Evolutionary conservation across 1,140 invertebrate genomes (phyloP).

Genomic region (Andrena cerasifolii): DNA sequence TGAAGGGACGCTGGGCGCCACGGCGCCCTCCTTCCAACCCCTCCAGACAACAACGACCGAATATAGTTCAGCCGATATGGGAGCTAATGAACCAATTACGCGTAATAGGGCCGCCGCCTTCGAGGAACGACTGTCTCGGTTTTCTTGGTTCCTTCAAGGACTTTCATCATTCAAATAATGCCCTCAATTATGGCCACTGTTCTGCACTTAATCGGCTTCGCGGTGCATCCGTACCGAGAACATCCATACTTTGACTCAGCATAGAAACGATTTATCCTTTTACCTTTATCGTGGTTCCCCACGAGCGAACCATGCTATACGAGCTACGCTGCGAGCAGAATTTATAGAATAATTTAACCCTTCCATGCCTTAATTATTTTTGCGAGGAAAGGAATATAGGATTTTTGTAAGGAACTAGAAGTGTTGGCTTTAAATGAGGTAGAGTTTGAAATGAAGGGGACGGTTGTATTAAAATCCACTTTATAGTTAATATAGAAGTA

Average conservation of each 20-base stretch:
- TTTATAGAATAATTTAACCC: too few species aligned
- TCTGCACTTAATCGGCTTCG: slow-evolving; percentile 36
- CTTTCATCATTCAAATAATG: slow-evolving; percentile 60
- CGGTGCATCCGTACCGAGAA: slow-evolving; percentile 8
- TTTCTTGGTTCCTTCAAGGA: slow-evolving; percentile 55
- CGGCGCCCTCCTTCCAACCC: slow-evolving; percentile 47
- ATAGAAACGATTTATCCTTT: not conserved
- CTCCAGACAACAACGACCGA: slow-evolving; percentile 57
- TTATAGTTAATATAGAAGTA: too few species aligned
- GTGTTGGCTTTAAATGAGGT: too few species aligned
- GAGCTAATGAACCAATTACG: slow-evolving; percentile 70
- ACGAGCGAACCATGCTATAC: not conserved
- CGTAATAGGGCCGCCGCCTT: slow-evolving; percentile 65
- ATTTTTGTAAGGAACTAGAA: too few species aligned
- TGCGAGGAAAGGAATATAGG: too few species aligned
- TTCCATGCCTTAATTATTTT: too few species aligned
- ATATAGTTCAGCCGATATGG: slow-evolving; percentile 61
- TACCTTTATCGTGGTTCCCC: not conserved
- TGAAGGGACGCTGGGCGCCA: slow-evolving; percentile 56
- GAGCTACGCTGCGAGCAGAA: too few species aligned
- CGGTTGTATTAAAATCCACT: too few species aligned
- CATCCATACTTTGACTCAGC: not conserved
- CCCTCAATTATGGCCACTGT: slow-evolving; percentile 38
- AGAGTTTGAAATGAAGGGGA: too few species aligned
- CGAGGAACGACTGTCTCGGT: slow-evolving; percentile 59